These are phyloP conservation scores for Limnephilus rhombicus DNA, from an alignment of 2,888 invertebrate species.

Conservation along the genomic window DNA sequence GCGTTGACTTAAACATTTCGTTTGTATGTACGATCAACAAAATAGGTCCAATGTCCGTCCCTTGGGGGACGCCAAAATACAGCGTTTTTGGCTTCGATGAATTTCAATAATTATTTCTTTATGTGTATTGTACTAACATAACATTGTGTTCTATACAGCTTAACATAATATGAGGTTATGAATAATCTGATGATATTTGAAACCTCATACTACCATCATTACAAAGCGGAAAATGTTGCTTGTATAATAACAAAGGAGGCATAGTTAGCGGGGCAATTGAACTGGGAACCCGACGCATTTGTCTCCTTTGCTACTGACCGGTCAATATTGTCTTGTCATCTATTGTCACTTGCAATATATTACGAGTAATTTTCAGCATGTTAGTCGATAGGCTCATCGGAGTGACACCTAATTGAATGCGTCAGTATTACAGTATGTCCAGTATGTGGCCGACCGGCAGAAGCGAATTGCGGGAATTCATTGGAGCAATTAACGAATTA, in stretches of 20 bases:
- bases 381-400: not conserved
- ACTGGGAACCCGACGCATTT: too few relatives aligned
- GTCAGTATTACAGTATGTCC: not conserved
- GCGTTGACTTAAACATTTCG: too few relatives aligned
- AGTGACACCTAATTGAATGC: not conserved
- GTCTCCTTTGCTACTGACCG: too few relatives aligned
- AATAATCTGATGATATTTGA: too few relatives aligned
- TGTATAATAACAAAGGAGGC: too few relatives aligned
- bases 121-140: not conserved
- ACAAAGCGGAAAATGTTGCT: too few relatives aligned
- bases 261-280: too few relatives aligned
- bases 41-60: not conserved
- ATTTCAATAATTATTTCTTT: not conserved
- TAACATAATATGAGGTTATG: too few relatives aligned
- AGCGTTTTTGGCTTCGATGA: not conserved
- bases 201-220: too few relatives aligned
- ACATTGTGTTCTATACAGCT: not conserved
- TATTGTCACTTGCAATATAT: not conserved
- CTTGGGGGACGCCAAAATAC: not conserved
- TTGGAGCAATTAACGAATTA: not conserved
- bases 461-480: slow-evolving; percentile 1
- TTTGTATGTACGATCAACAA: too few relatives aligned
- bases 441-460: not conserved
- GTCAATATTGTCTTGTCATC: not conserved
- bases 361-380: not conserved